Conservation (phyloP, 2,113 vertebrate species). For the Ameiurus melas region DNA sequence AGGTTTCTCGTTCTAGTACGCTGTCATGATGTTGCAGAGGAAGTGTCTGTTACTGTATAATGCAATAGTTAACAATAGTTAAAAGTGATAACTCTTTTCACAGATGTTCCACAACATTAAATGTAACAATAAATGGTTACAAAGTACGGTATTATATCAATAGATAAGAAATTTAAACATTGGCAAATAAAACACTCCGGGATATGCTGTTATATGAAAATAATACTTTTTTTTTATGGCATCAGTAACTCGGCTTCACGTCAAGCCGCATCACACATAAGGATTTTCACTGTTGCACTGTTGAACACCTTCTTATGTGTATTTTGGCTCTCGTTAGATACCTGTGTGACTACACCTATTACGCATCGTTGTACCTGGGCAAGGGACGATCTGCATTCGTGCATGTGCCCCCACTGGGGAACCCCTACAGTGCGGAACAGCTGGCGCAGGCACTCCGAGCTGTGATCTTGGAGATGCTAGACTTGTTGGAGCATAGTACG, state of each 20-base stretch:
- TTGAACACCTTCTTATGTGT: neutral
- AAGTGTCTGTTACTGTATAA: neutral
- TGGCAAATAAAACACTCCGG: neutral
- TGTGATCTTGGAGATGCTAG: slow-evolving; percentile 83
- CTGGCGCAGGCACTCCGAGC: slow-evolving; percentile 83
- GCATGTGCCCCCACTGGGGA: slow-evolving; percentile 88
- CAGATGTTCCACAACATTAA: neutral
- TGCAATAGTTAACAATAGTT: too few species aligned
- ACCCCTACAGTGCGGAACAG: slow-evolving; percentile 82
- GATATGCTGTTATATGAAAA: neutral
- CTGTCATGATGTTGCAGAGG: neutral
- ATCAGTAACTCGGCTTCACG: neutral
- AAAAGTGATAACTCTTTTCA: neutral
- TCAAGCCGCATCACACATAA: neutral
- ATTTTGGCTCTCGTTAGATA: slow-evolving; percentile 71
- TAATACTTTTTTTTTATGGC: neutral
- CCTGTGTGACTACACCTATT: slow-evolving; percentile 95
- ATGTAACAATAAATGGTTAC: neutral
- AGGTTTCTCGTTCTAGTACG: neutral
- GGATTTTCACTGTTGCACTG: neutral
- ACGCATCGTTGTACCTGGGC: slow-evolving; percentile 85
- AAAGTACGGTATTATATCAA: neutral
- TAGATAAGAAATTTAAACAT: neutral
- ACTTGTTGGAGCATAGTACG: slow-evolving; percentile 71
- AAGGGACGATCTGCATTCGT: slow-evolving; percentile 81